phyloP scores from a whole-genome alignment of 1,140 invertebrate genomes.

The Tribolium madens region DNA sequence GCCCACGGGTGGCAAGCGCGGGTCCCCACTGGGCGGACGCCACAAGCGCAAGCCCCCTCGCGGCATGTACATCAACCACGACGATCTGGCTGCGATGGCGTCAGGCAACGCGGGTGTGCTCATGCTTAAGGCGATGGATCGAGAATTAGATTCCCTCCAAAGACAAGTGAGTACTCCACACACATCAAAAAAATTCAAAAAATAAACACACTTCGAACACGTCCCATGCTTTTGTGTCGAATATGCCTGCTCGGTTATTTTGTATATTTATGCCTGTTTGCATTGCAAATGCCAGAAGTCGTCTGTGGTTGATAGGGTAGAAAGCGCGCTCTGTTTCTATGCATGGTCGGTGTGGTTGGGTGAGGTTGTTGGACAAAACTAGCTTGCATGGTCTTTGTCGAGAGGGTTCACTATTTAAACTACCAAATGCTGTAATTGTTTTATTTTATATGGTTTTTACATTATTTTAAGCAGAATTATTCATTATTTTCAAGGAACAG shows the following conservation, averaged over 20 bases:
- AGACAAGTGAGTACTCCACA: conserved; percentile 83
- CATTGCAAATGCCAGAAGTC: conserved; percentile 36
- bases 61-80: conserved; percentile 97
- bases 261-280: conserved; percentile 20
- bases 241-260: background rate
- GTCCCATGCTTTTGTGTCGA: conserved; percentile 34
- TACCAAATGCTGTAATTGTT: background rate
- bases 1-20: conserved; percentile 68
- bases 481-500: background rate
- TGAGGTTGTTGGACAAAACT: background rate
- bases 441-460: background rate
- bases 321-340: background rate
- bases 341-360: conserved; percentile 27
- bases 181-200: conserved; percentile 17
- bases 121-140: conserved; percentile 90
- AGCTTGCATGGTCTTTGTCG: conserved; percentile 40
- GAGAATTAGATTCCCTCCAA: conserved; percentile 93
- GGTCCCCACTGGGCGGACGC: conserved; percentile 74
- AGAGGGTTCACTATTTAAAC: conserved; percentile 30
- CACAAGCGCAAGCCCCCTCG: conserved; percentile 93
- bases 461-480: background rate
- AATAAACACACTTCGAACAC: conserved; percentile 13
- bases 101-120: conserved; percentile 73
- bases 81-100: conserved; percentile 92
- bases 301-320: conserved; percentile 26